Conservation (phyloP, 2,888 invertebrate species). For the Mamestra brassicae region DNA sequence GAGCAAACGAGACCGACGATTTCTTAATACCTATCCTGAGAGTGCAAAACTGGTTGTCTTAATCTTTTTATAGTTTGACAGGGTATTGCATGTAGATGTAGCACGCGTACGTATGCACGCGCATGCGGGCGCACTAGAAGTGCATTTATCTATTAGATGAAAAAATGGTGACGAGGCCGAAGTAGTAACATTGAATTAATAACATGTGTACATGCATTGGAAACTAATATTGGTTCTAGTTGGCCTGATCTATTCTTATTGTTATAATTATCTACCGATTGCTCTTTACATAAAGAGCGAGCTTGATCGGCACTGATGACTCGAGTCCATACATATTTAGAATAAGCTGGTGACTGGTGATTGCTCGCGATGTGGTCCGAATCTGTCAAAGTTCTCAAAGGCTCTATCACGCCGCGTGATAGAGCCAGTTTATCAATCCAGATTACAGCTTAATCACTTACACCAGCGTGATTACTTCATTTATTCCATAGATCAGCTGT, state of each 20-base stretch:
- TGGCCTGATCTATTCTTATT: conserved; percentile 19
- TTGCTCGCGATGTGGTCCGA: conserved; percentile 16
- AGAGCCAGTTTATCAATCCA: conserved; percentile 45
- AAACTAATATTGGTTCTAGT: conserved; percentile 30
- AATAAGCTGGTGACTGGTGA: conserved; percentile 20
- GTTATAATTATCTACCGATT: neutral
- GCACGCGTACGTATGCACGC: neutral
- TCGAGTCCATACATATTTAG: conserved; percentile 43
- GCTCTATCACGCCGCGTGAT: conserved; percentile 12
- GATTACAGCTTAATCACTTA: conserved; percentile 58
- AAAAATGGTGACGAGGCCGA: conserved; percentile 62
- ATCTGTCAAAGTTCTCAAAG: conserved; percentile 8
- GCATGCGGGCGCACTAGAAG: conserved; percentile 34
- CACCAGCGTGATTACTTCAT: conserved; percentile 57
- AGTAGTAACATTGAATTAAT: conserved; percentile 55
- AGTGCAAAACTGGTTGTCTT: conserved; percentile 61
- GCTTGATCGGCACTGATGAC: conserved; percentile 1
- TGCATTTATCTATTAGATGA: conserved; percentile 53
- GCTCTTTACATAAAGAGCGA: conserved; percentile 12
- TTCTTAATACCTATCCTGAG: conserved; percentile 60
- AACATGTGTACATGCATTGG: conserved; percentile 30
- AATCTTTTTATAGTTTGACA: conserved; percentile 54
- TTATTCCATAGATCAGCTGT: conserved; percentile 52
- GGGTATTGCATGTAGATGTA: conserved; percentile 37
- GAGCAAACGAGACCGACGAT: conserved; percentile 60